These are phyloP conservation scores for Cylindroiulus punctatus DNA, from an alignment of 2,888 invertebrate species.

Conservation along the genomic window DNA sequence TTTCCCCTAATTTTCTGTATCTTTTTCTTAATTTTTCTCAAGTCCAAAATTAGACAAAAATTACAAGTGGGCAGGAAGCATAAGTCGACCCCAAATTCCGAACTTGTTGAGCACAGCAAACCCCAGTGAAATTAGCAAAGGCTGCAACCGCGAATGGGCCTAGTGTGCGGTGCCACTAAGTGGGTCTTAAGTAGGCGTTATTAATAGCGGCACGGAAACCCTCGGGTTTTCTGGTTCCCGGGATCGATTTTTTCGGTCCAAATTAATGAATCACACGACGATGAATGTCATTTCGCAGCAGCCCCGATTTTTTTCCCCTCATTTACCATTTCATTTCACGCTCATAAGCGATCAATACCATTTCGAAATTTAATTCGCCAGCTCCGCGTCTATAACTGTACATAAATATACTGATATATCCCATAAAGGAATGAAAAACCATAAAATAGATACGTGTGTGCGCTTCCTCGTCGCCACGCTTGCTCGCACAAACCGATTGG, in stretches of 20 bases:
- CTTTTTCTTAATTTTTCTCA: too few species aligned
- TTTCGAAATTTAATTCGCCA: conserved; percentile 30
- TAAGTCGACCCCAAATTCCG: too few species aligned
- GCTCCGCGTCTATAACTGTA: not conserved
- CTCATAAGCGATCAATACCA: conserved; percentile 34
- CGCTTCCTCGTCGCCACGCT: conserved; percentile 27
- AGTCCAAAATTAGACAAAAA: too few species aligned
- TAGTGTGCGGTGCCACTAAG: not conserved
- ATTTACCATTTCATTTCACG: conserved; percentile 42
- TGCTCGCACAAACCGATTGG: conserved; percentile 54
- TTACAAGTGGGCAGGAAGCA: too few species aligned
- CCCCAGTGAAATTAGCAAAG: too few species aligned
- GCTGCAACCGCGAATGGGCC: too few species aligned
- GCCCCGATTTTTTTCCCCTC: not conserved
- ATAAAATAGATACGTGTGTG: conserved; percentile 6
- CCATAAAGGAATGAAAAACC: conserved; percentile 36
- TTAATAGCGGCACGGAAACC: not conserved
- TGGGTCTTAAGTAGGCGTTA: not conserved
- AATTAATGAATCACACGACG: not conserved
- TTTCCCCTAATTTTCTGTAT: too few species aligned
- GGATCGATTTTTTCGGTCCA: not conserved
- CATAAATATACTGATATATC: not conserved
- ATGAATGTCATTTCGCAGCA: not conserved
- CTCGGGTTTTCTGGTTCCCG: not conserved
- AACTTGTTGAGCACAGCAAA: too few species aligned